phyloP scores from a whole-genome alignment of 2,113 vertebrate genomes.

The Oncorhynchus gorbuscha region DNA sequence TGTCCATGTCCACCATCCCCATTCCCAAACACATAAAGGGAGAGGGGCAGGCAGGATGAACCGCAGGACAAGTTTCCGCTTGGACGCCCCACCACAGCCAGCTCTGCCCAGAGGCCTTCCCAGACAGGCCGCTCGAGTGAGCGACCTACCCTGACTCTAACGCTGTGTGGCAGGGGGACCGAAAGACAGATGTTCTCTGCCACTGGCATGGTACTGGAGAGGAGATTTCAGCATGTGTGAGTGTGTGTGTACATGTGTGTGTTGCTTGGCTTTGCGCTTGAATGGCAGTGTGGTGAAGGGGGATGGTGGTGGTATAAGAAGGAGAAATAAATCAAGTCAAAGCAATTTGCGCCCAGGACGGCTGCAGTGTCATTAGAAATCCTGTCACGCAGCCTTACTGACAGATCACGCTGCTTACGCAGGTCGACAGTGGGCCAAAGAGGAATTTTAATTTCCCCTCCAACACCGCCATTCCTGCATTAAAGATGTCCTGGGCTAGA shows the following conservation, averaged over 20 bases:
- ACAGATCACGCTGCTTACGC: conserved; percentile 55
- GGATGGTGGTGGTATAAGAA: conserved; percentile 48
- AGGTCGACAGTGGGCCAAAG: conserved; percentile 68
- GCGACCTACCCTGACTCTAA: conserved; percentile 67
- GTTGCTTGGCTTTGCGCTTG: conserved; percentile 24
- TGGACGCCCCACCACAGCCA: conserved; percentile 47
- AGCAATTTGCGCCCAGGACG: conserved; percentile 69
- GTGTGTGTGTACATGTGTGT: conserved; percentile 4
- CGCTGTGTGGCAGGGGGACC: conserved; percentile 66
- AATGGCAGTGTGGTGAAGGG: conserved; percentile 20
- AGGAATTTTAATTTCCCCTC: conserved; percentile 69
- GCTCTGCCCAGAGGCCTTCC: conserved; percentile 53
- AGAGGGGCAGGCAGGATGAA: conserved; percentile 60
- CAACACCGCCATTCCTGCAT: conserved; percentile 36
- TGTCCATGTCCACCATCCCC: conserved; percentile 34
- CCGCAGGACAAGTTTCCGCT: conserved; percentile 63
- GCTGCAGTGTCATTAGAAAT: conserved; percentile 75
- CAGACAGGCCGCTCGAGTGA: conserved; percentile 57
- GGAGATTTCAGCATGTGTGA: conserved; percentile 32
- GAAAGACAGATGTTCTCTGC: conserved; percentile 83
- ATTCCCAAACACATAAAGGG: conserved; percentile 37
- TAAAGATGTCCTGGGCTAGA: conserved; percentile 35
- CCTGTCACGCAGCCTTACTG: conserved; percentile 66
- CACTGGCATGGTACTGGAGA: conserved; percentile 69
- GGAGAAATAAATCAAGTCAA: conserved; percentile 76